Conservation (phyloP, 92 coral and sea anemone species). For the Phenganax marumi region DNA sequence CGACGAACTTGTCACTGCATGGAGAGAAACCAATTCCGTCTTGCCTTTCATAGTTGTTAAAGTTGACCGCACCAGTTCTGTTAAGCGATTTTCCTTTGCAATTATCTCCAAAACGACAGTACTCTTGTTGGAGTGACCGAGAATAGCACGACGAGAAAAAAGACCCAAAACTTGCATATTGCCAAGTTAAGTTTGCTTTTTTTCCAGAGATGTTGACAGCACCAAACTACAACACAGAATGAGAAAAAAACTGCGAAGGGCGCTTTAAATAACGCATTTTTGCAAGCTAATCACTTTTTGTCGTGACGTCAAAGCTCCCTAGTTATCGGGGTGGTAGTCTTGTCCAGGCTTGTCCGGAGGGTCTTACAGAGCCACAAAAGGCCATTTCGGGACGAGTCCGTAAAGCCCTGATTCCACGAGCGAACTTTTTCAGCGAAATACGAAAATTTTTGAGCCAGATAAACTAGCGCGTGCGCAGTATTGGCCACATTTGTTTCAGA, state of each 20-base stretch:
- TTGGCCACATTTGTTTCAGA: no score
- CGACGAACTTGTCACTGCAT: slow-evolving; percentile 51
- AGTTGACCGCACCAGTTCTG: slow-evolving; percentile 37
- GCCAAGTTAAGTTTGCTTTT: slow-evolving; percentile 1
- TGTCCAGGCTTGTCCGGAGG: no score
- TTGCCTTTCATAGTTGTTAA: slow-evolving; percentile 47
- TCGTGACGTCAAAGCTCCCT: no score
- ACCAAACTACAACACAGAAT: slow-evolving; percentile 26
- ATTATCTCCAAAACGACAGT: slow-evolving; percentile 27
- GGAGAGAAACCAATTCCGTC: slow-evolving; percentile 45
- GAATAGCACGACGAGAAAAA: slow-evolving; percentile 36
- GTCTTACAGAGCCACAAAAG: no score
- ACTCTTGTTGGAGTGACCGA: slow-evolving; percentile 46
- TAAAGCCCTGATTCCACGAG: no score
- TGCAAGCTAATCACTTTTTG: no score
- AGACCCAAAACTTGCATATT: slow-evolving; percentile 51
- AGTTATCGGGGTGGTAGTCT: no score
- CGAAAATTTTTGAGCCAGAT: no score
- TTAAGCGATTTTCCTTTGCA: slow-evolving; percentile 37
- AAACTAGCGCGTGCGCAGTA: no score
- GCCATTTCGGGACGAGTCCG: no score
- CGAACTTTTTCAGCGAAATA: no score
- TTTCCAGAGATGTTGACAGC: slow-evolving; percentile 48
- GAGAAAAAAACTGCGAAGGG: slow-evolving; percentile 13
- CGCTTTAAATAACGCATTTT: neutral